Conservation (phyloP, 2,113 vertebrate genomes). For the Eonycteris spelaea region DNA sequence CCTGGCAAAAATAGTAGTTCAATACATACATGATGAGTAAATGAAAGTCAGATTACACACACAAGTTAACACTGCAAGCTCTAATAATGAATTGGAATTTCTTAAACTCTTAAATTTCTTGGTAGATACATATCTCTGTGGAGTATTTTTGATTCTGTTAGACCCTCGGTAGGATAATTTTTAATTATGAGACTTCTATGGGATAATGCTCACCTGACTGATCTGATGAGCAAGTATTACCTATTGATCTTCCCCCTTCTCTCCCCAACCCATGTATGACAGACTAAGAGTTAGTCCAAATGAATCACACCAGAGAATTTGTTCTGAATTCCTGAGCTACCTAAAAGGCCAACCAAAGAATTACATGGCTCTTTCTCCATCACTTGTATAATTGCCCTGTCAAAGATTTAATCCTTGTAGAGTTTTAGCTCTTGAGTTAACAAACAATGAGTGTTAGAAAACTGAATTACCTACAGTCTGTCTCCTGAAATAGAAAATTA, state of each 20-base stretch:
- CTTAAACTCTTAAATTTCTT: conserved; percentile 12
- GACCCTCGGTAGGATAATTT: neutral
- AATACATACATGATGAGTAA: neutral
- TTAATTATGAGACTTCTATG: neutral
- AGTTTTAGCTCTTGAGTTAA: conserved; percentile 33
- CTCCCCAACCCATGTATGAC: neutral
- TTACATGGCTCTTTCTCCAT: neutral
- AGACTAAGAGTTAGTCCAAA: neutral
- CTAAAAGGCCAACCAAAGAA: neutral
- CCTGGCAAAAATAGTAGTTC: neutral
- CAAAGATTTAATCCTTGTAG: neutral
- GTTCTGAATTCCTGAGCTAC: neutral
- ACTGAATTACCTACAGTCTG: neutral
- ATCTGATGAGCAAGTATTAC: neutral
- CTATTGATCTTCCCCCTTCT: neutral
- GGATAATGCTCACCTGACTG: neutral
- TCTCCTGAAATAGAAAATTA: conserved; percentile 34
- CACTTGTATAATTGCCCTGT: neutral
- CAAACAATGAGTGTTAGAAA: conserved; percentile 11
- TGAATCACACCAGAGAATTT: neutral
- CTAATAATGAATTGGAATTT: neutral
- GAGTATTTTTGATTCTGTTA: neutral
- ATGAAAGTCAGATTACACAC: neutral
- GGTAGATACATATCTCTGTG: neutral
- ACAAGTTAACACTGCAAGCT: neutral